Conservation (phyloP, 2,113 vertebrate species). For the Collichthys lucidus region DNA sequence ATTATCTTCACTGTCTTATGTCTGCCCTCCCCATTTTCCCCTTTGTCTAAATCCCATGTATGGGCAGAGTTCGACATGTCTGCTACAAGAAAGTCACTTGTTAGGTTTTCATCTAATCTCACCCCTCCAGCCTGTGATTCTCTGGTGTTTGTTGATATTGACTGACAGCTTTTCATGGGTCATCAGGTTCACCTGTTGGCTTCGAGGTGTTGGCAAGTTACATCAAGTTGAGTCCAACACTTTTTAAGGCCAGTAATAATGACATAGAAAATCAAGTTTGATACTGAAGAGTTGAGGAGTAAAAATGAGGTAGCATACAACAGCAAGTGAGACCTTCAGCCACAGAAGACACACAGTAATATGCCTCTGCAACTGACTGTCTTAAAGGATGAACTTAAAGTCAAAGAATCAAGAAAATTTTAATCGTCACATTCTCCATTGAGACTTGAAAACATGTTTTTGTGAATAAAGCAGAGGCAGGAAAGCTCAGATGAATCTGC, state of each 20-base stretch:
- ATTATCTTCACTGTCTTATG: constrained; percentile 54
- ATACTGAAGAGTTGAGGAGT: constrained; percentile 3
- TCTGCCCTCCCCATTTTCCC: constrained; percentile 35
- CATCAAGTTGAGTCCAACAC: constrained; percentile 21
- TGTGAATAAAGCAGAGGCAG: not conserved
- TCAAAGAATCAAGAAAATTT: not conserved
- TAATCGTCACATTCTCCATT: not conserved
- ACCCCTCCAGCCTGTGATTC: constrained; percentile 36
- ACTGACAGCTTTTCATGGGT: constrained; percentile 46
- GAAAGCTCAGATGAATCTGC: no score
- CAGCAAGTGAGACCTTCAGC: constrained; percentile 9
- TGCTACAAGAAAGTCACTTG: constrained; percentile 57
- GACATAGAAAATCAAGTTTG: constrained; percentile 21
- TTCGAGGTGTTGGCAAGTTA: constrained; percentile 14
- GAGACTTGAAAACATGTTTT: not conserved
- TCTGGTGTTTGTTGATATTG: constrained; percentile 57
- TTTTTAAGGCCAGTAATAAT: constrained; percentile 38
- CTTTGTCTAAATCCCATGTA: constrained; percentile 60
- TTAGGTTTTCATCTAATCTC: constrained; percentile 64
- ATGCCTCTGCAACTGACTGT: not conserved
- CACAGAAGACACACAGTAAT: not conserved
- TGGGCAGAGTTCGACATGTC: constrained; percentile 54
- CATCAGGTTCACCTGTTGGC: constrained; percentile 49
- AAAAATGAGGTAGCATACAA: not conserved
- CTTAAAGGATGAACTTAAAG: not conserved